These are phyloP conservation scores for Oryctes rhinoceros DNA, from an alignment of 1,140 invertebrate genomes.

Conservation along the genomic window DNA sequence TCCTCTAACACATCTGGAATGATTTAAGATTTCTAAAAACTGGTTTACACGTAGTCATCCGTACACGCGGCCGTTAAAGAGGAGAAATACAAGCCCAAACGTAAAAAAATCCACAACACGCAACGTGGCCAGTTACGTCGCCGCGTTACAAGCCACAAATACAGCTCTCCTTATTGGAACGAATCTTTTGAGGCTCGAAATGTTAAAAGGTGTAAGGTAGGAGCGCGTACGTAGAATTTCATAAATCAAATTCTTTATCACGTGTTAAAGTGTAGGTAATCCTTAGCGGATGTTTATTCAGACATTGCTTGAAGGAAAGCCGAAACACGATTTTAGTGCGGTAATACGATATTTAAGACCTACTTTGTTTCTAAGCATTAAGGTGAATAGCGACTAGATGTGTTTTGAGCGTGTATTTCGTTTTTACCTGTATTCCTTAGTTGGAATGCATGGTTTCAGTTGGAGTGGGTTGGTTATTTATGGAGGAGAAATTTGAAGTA, in stretches of 20 bases:
- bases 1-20: not conserved
- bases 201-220: not conserved
- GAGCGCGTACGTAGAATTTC: not conserved
- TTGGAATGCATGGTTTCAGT: no score
- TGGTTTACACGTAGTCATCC: not conserved
- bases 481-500: no score
- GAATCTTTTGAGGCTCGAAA: not conserved
- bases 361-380: not conserved
- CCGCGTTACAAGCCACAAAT: not conserved
- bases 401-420: no score
- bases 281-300: not conserved
- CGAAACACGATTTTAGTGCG: not conserved
- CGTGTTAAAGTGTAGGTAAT: conserved; percentile 16
- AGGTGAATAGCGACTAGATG: no score
- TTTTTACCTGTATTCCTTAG: no score
- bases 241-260: conserved; percentile 9
- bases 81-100: not conserved
- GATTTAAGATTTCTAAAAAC: not conserved
- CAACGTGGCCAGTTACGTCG: not conserved
- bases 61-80: not conserved
- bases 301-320: not conserved
- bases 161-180: not conserved
- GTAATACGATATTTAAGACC: conserved; percentile 7
- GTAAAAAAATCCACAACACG: not conserved
- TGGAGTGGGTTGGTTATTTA: no score